Evolutionary conservation across 2,113 vertebrate genomes (phyloP), one percentile per base, ranked within the genome.

Genomic region (Athene noctua): DNA sequence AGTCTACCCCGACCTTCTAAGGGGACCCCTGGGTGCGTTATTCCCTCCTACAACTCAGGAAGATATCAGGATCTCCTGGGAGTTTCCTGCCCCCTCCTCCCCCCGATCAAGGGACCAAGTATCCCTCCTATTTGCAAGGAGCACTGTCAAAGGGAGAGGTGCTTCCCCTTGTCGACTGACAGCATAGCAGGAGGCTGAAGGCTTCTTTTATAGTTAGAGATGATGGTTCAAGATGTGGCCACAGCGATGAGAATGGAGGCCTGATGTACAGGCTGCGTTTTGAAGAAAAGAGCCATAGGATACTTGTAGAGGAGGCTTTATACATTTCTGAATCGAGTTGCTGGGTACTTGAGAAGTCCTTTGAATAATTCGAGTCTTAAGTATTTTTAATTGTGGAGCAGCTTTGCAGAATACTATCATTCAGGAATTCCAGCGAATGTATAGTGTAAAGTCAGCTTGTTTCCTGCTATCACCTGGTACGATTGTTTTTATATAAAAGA

Each of bases 41-140:
- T 66, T 80, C 26, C 10, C 15, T 27, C 15, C 0, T 30, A 4
- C 5, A 23, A 5, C 42, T 61, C 13, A 0, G 58, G 49, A 61
- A 65, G 74, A 49, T 54, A 32, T 58, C 2, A 1, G 8, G 18
- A 5, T 58, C 47, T 71, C 27, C 47, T 47, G 22, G 22, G 15
- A 7, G 4, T 49, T 59, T 7, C 18, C 5, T 8, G 10, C 10
- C 18, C 7, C 8, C 18, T 18, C 6, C 11, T 21, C 5, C 18
- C 7, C 9, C 8, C 34, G 25, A 84, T 5, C 10, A 19, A 42
- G 20, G 26, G 40, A 47, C 13, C 27, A 8, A 54, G 7, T 22
- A 15, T 16, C 36, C 3, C 2, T 88, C 1, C 0, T 29, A 6
- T 42, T 72, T 57, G 15, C 25, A 61, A 42, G 22, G 11, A 42